phyloP scores from a whole-genome alignment of 2,113 vertebrate species.

The Mesoclemmys tuberculata region DNA sequence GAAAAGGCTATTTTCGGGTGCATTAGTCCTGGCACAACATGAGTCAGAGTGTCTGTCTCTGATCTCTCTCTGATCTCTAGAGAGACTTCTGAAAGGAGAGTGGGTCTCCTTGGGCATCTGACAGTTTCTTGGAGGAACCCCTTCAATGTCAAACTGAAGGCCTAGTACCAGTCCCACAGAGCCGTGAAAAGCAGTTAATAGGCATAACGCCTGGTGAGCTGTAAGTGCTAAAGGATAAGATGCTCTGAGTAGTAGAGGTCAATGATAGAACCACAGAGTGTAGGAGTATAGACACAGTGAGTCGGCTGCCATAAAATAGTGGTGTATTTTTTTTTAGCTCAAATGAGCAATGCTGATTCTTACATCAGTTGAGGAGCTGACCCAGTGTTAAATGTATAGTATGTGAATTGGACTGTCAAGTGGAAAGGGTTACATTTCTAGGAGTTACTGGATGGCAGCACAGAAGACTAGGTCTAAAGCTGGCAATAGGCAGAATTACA shows the following conservation, averaged over 20 bases:
- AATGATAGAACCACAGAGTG: background rate
- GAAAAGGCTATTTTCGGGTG: too few species aligned
- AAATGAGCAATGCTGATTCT: too few species aligned
- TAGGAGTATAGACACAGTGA: background rate
- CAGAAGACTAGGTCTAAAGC: rapidly evolving
- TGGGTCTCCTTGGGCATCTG: too few species aligned
- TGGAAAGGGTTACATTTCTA: background rate
- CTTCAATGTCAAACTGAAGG: too few species aligned
- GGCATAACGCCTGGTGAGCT: conserved; percentile 3
- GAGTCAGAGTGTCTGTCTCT: too few species aligned
- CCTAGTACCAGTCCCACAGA: too few species aligned
- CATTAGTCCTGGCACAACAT: too few species aligned
- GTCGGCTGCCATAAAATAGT: background rate
- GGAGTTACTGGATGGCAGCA: background rate
- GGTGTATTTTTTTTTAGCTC: too few species aligned
- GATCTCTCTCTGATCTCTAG: too few species aligned
- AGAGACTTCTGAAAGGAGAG: too few species aligned
- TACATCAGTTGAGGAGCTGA: background rate
- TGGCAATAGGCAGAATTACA: background rate
- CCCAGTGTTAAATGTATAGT: background rate
- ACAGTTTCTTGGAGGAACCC: too few species aligned
- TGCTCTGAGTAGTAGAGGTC: rapidly evolving
- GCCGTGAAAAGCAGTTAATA: background rate
- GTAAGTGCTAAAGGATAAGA: background rate
- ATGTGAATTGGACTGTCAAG: background rate